Conservation (phyloP, 2,797 vertebrate species). For the Acanthornis magna region DNA sequence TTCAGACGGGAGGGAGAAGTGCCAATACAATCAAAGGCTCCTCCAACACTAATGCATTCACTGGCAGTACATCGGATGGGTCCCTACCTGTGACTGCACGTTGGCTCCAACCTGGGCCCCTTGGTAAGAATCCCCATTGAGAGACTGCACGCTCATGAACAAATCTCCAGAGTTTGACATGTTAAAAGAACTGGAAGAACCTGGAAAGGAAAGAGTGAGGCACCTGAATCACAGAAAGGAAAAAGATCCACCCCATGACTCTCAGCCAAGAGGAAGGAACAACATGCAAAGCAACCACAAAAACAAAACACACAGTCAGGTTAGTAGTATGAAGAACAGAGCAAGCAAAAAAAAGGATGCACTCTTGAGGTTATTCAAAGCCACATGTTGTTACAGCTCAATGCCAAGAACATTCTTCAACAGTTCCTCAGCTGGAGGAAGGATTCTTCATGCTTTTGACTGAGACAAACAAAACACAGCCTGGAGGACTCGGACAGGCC, state of each 20-base stretch:
- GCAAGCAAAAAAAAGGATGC: slow-evolving; percentile 69
- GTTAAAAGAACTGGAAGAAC: slow-evolving; percentile 99
- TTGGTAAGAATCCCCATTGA: slow-evolving; percentile 99
- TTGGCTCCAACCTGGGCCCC: slow-evolving; percentile 99
- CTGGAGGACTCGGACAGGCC: not conserved
- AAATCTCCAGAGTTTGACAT: slow-evolving; percentile 99
- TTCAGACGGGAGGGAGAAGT: slow-evolving; percentile 60
- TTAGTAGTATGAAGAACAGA: slow-evolving; percentile 79
- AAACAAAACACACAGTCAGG: slow-evolving; percentile 76
- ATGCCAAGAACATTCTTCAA: slow-evolving; percentile 40
- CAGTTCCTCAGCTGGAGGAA: slow-evolving; percentile 48
- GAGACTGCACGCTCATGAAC: slow-evolving; percentile 99
- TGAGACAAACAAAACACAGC: slow-evolving; percentile 29
- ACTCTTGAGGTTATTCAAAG: slow-evolving; percentile 59
- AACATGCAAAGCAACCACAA: slow-evolving; percentile 81
- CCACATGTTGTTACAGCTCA: slow-evolving; percentile 44
- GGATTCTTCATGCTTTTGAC: slow-evolving; percentile 40
- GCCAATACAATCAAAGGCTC: slow-evolving; percentile 70
- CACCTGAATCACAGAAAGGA: slow-evolving; percentile 85
- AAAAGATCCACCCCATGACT: slow-evolving; percentile 81
- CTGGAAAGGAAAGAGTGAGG: slow-evolving; percentile 93
- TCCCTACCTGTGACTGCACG: slow-evolving; percentile 99
- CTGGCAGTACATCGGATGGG: slow-evolving; percentile 76
- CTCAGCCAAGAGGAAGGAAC: slow-evolving; percentile 75
- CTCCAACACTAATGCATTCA: slow-evolving; percentile 68